Base-by-base conservation (phyloP, 2,888 invertebrate species). In the Physocephala rufipes region DNA sequence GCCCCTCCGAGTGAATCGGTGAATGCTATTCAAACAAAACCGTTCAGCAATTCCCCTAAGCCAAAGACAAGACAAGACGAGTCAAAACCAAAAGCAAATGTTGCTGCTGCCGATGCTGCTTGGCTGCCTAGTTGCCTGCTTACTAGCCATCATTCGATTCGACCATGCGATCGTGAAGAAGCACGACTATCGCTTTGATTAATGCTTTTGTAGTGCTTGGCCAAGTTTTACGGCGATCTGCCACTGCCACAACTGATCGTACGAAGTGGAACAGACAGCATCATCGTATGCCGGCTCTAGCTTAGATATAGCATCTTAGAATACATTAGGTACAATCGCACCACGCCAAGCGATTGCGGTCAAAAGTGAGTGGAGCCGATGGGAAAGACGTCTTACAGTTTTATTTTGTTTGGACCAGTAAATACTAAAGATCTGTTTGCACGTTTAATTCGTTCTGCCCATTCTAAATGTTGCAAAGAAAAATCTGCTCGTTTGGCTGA, bases 141-240 rank as follows among this genome's bases (percentile, higher is more conserved):
- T n/a, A n/a, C n/a, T n/a, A n/a, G n/a, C n/a, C n/a, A n/a, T n/a
- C n/a, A n/a, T n/a, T n/a, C n/a, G n/a, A n/a, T n/a, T n/a, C 65
- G 65, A 30, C 59, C 47, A 67, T 43, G 58, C 47, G 59, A 68
- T 53, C 63, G n/a, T n/a, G 64, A 63, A 53, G 64, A 70, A 55
- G 58, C 70, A 70, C 70, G 70, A 70, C 70, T 70, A 16, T 43
- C 55, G 63, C 58, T 19, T 64, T 70, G 70, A 70, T 70, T 70
- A 70, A 70, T 70, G 70, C 64, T 58, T 55, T n/a, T 53, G 30
- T 16, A 58, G 58, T 28, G 1, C 13, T 13, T 2, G 15, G 58
- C 58, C 49, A 49, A n/a, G 49, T 59, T 21, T n/a, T 12, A 24
- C 16, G 49, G 49, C 28, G 64, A 13, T 64, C 7, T 47, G 47